Evolutionary conservation across 2,888 invertebrate genomes (phyloP).

Genomic region (Candidula unifasciata): DNA sequence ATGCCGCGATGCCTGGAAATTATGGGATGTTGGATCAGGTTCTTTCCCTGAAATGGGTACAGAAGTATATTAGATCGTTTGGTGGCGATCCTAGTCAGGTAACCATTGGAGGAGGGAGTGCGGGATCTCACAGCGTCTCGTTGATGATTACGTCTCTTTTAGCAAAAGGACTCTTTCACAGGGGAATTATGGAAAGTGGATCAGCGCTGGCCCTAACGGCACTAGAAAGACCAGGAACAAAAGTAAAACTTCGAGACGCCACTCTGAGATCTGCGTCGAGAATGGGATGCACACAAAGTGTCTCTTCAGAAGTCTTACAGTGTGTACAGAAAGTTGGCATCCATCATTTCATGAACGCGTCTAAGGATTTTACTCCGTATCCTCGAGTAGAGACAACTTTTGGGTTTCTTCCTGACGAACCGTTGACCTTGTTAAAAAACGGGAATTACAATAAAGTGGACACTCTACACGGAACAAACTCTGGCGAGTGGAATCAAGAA

Average conservation of each 20-base stretch:
- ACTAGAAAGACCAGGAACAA: conserved; percentile 27
- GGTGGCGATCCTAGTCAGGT: conserved; percentile 35
- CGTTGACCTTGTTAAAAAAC: neutral
- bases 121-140: neutral
- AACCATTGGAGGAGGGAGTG: conserved; percentile 17
- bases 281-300: neutral
- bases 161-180: conserved; percentile 25
- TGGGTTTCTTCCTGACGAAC: conserved; percentile 41
- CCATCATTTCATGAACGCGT: neutral
- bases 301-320: conserved; percentile 7
- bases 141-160: conserved; percentile 12
- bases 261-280: neutral
- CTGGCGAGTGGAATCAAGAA: neutral
- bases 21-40: conserved; percentile 46
- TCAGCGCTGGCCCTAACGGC: neutral
- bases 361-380: neutral
- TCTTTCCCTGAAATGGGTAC: conserved; percentile 39
- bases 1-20: conserved; percentile 45
- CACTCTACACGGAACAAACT: conserved; percentile 28
- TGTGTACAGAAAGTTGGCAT: conserved; percentile 9
- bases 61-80: conserved; percentile 26
- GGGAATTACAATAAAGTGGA: conserved; percentile 33
- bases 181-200: conserved; percentile 34
- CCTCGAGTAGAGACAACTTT: conserved; percentile 38
- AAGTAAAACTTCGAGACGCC: neutral